Conservation (phyloP, 2,113 vertebrate genomes). For the Todiramphus chloris region DNA sequence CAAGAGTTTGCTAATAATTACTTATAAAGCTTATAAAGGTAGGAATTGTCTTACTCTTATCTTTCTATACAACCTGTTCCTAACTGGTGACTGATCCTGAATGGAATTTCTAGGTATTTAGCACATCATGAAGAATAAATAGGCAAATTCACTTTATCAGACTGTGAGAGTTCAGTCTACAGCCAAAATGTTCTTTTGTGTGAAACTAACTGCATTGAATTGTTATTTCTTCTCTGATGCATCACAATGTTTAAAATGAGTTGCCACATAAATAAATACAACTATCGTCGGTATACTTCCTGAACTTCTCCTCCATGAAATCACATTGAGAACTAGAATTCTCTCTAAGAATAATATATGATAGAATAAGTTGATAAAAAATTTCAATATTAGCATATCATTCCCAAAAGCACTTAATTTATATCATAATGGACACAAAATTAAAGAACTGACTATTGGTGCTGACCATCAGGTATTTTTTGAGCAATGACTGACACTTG, state of each 20-base stretch:
- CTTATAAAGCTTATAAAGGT: not conserved
- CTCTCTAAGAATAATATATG: not conserved
- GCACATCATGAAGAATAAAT: not conserved
- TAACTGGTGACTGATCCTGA: not conserved
- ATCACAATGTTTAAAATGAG: not conserved
- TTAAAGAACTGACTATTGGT: not conserved
- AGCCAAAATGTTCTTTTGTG: not conserved
- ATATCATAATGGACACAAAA: not conserved
- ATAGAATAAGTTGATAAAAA: not conserved
- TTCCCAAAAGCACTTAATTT: not conserved
- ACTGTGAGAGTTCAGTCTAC: not conserved
- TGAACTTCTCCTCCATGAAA: not conserved
- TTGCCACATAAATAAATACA: not conserved
- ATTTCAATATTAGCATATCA: not conserved
- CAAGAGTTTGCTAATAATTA: not conserved
- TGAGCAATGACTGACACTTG: not conserved
- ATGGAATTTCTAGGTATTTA: not conserved
- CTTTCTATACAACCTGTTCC: not conserved
- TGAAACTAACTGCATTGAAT: not conserved
- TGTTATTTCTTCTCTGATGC: not conserved
- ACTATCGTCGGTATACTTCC: not conserved
- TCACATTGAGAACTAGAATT: not conserved
- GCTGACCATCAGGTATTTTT: constrained; percentile 7
- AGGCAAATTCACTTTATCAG: not conserved
- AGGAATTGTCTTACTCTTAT: not conserved